phyloP scores from a whole-genome alignment of 2,888 invertebrate species.

The Brenthis hecate region DNA sequence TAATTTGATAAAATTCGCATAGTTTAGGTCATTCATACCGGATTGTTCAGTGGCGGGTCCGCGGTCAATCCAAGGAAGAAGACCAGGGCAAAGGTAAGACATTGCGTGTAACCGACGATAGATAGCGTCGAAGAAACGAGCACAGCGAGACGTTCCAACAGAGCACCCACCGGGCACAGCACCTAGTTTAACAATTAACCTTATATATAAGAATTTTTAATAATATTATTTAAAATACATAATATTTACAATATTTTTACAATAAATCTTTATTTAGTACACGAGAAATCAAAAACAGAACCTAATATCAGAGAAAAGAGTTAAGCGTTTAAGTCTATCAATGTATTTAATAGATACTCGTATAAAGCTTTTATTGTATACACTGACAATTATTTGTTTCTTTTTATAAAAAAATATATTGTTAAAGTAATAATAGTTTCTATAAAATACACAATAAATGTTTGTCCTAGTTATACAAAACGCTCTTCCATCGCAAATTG shows the following conservation, averaged over 20 bases:
- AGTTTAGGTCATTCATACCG: conserved; percentile 56
- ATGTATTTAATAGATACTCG: too few relatives aligned
- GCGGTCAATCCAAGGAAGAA: conserved; percentile 94
- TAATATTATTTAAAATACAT: not conserved
- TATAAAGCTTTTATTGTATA: too few relatives aligned
- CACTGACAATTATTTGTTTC: too few relatives aligned
- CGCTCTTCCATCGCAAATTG: too few relatives aligned
- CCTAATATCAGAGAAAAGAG: not conserved
- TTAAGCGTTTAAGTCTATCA: too few relatives aligned
- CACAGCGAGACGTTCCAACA: conserved; percentile 63
- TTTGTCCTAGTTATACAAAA: too few relatives aligned
- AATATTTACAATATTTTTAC: not conserved
- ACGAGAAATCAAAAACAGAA: not conserved
- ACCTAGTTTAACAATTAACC: conserved; percentile 41
- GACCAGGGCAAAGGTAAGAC: conserved; percentile 91
- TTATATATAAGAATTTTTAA: not conserved
- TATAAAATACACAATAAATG: too few relatives aligned
- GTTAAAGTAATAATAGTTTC: too few relatives aligned
- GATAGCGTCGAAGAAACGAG: conserved; percentile 84
- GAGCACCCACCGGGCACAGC: conserved; percentile 64
- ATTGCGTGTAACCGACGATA: conserved; percentile 86
- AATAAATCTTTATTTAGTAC: not conserved
- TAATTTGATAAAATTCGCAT: too few relatives aligned
- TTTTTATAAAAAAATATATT: too few relatives aligned
- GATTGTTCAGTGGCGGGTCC: conserved; percentile 94